A percentile compares a stretch with the other conserved stretches of the same genome.
phyloP scores from a whole-genome alignment of 2,113 vertebrate species.

The Nothoprocta pentlandii region DNA sequence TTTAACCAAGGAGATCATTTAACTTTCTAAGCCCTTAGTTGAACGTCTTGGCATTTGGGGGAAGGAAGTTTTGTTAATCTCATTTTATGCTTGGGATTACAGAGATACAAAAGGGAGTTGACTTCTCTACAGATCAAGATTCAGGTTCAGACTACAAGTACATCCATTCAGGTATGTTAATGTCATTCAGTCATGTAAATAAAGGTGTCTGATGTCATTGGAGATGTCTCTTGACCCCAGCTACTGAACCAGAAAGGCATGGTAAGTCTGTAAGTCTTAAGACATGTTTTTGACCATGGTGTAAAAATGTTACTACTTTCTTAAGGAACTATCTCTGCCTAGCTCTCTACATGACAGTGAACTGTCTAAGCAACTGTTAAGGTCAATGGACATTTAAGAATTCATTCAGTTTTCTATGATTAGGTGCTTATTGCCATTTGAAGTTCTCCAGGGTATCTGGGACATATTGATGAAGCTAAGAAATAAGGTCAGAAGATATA shows the following conservation, averaged over 20 bases:
- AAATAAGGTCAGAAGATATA: not conserved
- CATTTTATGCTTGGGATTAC: not conserved
- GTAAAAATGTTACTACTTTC: not conserved
- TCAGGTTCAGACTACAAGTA: not conserved
- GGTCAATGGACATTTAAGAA: not conserved
- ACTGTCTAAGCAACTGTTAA: not conserved
- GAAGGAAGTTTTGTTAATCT: not conserved
- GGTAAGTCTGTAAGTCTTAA: not conserved
- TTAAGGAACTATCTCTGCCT: not conserved
- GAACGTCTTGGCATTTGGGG: not conserved
- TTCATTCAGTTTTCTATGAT: not conserved
- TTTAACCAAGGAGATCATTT: not conserved
- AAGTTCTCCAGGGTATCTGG: not conserved
- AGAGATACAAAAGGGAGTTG: not conserved
- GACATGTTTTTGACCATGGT: fast-evolving
- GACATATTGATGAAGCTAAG: not conserved
- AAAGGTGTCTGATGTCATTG: not conserved
- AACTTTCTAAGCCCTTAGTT: not conserved
- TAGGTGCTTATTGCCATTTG: not conserved
- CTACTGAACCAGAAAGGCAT: not conserved
- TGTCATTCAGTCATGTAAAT: not conserved
- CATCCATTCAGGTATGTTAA: not conserved
- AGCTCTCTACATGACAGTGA: not conserved
- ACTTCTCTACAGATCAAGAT: not conserved
- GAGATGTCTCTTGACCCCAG: not conserved